Conservation (phyloP, 2,113 vertebrate genomes). For the Oriolus oriolus region DNA sequence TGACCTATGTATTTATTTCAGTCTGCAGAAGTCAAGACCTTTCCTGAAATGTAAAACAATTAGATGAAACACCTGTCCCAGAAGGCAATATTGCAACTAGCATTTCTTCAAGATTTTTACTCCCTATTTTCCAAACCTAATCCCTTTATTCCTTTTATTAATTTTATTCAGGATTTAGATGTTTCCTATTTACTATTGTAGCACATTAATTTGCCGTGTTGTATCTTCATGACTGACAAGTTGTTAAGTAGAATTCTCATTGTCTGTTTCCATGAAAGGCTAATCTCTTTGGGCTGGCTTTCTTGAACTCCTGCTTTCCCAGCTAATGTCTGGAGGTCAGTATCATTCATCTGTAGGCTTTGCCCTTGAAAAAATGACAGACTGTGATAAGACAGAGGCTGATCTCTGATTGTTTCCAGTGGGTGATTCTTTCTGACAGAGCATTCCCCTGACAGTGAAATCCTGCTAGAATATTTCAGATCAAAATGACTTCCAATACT, state of each 20-base stretch:
- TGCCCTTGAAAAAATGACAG: constrained; percentile 13
- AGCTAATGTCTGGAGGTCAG: neutral
- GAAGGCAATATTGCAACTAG: neutral
- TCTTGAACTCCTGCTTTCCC: neutral
- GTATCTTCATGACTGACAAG: neutral
- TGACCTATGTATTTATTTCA: neutral
- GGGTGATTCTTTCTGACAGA: constrained; percentile 22
- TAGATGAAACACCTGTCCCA: neutral
- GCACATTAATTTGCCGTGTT: neutral
- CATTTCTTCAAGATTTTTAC: neutral
- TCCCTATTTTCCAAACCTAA: neutral
- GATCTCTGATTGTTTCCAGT: constrained; percentile 1
- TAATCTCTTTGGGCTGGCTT: neutral
- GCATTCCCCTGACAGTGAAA: neutral
- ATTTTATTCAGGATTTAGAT: neutral
- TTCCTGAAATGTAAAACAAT: neutral
- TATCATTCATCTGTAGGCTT: constrained; percentile 16
- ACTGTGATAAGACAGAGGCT: neutral
- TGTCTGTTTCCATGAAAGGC: neutral
- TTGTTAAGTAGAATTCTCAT: neutral
- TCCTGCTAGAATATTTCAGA: constrained; percentile 2
- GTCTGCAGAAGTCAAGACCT: neutral
- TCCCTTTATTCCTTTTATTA: neutral
- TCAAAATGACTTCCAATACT: neutral
- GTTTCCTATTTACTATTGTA: neutral